A percentile compares a stretch with the other conserved stretches of the same genome.
phyloP scores from a whole-genome alignment of 2,888 invertebrate species.

The Hypomecis atomaria region DNA sequence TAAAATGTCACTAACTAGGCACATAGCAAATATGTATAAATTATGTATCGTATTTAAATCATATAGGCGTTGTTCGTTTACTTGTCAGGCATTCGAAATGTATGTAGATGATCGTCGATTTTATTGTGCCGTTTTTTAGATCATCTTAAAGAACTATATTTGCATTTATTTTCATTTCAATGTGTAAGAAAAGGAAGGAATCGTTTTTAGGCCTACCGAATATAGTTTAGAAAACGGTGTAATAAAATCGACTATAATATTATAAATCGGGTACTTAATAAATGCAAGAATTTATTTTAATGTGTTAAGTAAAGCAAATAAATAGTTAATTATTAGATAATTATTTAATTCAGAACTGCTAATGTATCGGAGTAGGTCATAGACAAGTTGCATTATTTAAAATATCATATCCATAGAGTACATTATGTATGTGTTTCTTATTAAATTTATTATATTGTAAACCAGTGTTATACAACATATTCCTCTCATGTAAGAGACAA shows the following conservation, averaged over 20 bases:
- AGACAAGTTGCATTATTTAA: constrained; percentile 1
- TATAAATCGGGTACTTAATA: constrained; percentile 5
- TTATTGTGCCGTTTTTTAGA: no score
- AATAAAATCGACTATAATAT: no score
- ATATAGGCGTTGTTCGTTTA: constrained; percentile 37
- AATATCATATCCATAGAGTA: background rate
- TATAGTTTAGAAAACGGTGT: no score
- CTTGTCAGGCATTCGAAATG: constrained; percentile 22
- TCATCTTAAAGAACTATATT: no score
- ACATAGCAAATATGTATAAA: constrained; percentile 36
- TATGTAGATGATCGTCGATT: constrained; percentile 13
- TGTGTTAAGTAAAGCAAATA: constrained; percentile 5
- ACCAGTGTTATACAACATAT: background rate
- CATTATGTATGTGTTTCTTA: no score
- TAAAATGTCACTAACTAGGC: constrained; percentile 40
- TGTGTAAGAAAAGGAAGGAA: no score
- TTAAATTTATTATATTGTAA: no score
- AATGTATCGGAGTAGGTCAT: constrained; percentile 2
- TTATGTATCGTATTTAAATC: constrained; percentile 21
- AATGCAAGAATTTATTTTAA: constrained; percentile 27
- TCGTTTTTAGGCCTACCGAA: no score
- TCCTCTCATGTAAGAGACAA: background rate
- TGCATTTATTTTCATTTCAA: no score
- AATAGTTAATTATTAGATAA: constrained; percentile 13
- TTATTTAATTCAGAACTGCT: constrained; percentile 14